Percentiles rank a stretch among this genome's conserved stretches.
Conservation (phyloP, 2,888 invertebrate genomes). For the Tanaodytes sp. region DNA sequence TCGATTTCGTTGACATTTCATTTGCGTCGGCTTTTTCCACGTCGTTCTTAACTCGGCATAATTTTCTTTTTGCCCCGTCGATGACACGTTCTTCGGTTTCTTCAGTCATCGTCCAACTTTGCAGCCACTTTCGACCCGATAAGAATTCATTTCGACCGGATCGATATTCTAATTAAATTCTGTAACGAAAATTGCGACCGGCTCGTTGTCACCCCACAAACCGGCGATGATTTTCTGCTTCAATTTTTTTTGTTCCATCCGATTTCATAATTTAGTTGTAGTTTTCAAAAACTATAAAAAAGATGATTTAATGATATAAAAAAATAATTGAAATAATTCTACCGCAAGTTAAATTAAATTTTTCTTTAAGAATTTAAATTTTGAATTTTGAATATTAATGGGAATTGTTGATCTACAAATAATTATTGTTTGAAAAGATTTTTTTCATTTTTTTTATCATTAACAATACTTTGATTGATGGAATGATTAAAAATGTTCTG, state of each 20-base stretch:
- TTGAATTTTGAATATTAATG: no score
- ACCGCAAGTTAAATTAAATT: no score
- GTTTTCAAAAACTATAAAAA: not conserved
- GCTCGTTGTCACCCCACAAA: constrained; percentile 22
- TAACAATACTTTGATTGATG: no score
- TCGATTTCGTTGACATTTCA: no score
- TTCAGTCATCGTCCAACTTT: constrained; percentile 36
- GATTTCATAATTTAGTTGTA: constrained; percentile 25
- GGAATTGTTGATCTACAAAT: no score
- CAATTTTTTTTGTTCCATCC: constrained; percentile 2
- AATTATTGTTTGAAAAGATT: no score
- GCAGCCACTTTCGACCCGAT: constrained; percentile 30
- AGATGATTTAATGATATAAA: no score
- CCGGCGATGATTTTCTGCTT: constrained; percentile 11
- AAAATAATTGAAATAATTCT: not conserved
- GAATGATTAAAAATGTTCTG: no score
- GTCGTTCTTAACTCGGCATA: not conserved
- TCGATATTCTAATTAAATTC: constrained; percentile 45
- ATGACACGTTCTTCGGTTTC: constrained; percentile 20
- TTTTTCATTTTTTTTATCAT: no score
- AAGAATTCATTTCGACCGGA: constrained; percentile 41
- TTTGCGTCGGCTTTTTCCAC: not conserved
- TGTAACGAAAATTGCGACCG: constrained; percentile 36
- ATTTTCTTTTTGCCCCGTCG: not conserved
- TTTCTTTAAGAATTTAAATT: no score